These are phyloP conservation scores for Nomada goodeniana DNA, from an alignment of 2,888 invertebrate species.

Conservation along the genomic window DNA sequence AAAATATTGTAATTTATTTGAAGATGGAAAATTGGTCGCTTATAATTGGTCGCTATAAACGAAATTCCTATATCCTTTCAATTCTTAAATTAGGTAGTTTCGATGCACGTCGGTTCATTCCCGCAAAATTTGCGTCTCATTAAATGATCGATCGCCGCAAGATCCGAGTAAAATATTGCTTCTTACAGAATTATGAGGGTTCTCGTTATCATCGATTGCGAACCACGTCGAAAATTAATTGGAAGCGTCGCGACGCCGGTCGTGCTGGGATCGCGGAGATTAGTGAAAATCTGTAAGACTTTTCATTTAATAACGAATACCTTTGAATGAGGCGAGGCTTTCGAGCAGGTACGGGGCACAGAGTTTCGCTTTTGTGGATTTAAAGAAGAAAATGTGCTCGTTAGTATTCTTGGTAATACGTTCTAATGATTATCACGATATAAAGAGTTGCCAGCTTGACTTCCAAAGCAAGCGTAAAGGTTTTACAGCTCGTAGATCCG, in stretches of 20 bases:
- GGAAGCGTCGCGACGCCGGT: background rate
- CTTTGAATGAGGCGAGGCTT: background rate
- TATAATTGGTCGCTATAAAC: too few species aligned
- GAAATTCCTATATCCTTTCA: too few species aligned
- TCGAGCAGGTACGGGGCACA: background rate
- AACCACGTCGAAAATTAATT: background rate
- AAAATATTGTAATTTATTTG: too few species aligned
- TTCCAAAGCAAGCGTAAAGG: constrained; percentile 51
- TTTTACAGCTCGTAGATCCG: constrained; percentile 66
- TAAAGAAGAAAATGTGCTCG: constrained; percentile 34
- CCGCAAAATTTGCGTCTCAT: background rate
- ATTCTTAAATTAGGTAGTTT: too few species aligned
- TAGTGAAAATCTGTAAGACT: background rate
- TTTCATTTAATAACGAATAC: constrained; percentile 14
- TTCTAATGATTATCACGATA: constrained; percentile 52
- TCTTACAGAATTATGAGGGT: background rate
- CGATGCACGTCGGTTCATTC: background rate
- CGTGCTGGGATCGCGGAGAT: background rate
- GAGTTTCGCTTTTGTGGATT: constrained; percentile 30
- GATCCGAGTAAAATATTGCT: constrained; percentile 2
- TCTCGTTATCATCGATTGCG: constrained; percentile 5
- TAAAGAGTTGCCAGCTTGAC: constrained; percentile 38
- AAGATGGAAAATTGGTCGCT: too few species aligned
- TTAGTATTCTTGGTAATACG: constrained; percentile 53
- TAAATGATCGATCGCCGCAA: constrained; percentile 6